Base-by-base conservation (phyloP, 2,888 invertebrate species). In the Yponomeuta evonymella region DNA sequence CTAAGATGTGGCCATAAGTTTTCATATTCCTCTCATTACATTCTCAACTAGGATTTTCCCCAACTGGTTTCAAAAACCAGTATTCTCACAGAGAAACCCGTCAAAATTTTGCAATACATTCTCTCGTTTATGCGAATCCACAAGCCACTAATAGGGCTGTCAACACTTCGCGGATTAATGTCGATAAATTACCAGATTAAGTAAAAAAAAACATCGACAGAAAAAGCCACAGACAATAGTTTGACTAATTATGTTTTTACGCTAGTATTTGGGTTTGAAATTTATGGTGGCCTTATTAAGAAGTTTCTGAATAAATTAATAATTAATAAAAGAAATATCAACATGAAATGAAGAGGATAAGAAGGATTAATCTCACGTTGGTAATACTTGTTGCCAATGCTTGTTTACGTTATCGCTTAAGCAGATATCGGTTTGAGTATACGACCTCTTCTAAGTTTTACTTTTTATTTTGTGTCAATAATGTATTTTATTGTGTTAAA, bases 31-130 rank as follows among this genome's bases (percentile, higher is more conserved):
- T 74, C 73, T 75, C 76, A 76, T 58, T 43, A 43, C 43, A 43
- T 43, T 8, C 43, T 43, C 8, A 43, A 58, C 51, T 58, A 58
- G 73, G 74, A 76, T 81, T 81, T 80, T 78, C 78, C 77, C 72
- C 8, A 71, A 78, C 80, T 76, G 78, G 80, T 80, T 80, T 74
- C 72, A 72, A 73, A 72, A 66, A 62, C 68, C 67, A 70, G 65
- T 58, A 58, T 71, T 71, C 70, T 72, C 71, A 74, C 73, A 72
- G 71, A 72, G 71, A 72, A 73, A 72, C 75, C 75, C 78, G 76
- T 78, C 77, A 74, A 79, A 58, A 76, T 81, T 83, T 81, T 74
- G 81, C 79, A 82, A 82, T 72, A 75, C 79, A 80, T 81, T 80
- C 79, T 80, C 79, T 75, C 78, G 77, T 80, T 79, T 79, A 81